Evolutionary conservation across 2,797 vertebrate genomes (phyloP), one percentile per base, ranked within the genome.

Genomic region (Lagorchestes hirsutus): DNA sequence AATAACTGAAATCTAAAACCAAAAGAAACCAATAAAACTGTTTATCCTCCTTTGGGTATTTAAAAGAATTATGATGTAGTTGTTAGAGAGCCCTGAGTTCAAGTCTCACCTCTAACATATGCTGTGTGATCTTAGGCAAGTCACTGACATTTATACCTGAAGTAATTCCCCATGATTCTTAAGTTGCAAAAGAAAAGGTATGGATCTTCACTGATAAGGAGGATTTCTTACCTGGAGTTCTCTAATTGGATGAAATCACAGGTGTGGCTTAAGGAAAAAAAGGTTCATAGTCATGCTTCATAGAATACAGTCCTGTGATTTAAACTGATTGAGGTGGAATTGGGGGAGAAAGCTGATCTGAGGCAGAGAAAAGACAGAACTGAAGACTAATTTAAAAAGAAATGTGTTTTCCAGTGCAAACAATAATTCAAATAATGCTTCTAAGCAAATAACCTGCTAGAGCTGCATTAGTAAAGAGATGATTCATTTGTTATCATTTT

Each of bases 381-480:
- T 82, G n/a, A 24, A 46, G 67, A 24, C 24, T 27, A 11, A 46
- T 50, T 87, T 10, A 6, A 95, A 92, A 94, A 34, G 96, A 50
- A 87, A 92, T 95, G 92, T 31, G 56, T 91, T 97, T 92, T 96
- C 74, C 94, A 97, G 96, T 11, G 40, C 40, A 50, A 87, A 87
- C 40, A 87, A 10, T 82, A 82, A 87, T 24, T 87, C 22, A 50
- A 50, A 28, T 11, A 87, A 87, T 87, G 74, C 40, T 87, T 87
- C 74, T 87, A 87, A 82, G 74, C 40, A 87, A 87, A 87, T 87
- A 50, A 87, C 40, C 74, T 50, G 74, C 74, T 87, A 50, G 22
- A 24, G 27, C 24, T 87, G 74, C 24, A 28, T 87, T 46, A 27
- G 40, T 87, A 46, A 50, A 12, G 40, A 87, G 40, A 87, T 87